Percentiles rank a stretch among this genome's conserved stretches.
These are phyloP conservation scores for Euphonia xanthogaster DNA, from an alignment of 2,797 vertebrate species.

Conservation along the genomic window DNA sequence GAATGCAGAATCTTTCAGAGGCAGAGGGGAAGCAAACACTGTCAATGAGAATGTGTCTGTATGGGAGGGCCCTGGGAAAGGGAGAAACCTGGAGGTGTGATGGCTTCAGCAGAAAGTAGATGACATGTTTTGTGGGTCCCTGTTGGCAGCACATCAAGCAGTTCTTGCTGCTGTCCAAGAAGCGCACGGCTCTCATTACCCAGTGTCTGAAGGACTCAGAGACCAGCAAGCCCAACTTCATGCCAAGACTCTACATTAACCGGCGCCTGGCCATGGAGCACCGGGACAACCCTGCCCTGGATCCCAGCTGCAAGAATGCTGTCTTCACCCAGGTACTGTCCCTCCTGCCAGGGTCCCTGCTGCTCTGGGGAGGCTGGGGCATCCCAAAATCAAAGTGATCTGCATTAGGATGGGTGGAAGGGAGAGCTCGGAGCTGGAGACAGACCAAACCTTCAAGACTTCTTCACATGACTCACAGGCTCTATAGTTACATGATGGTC, in stretches of 20 bases:
- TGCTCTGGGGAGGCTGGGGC: neutral
- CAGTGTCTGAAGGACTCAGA: conserved; percentile 97
- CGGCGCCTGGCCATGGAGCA: conserved; percentile 97
- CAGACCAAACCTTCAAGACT: neutral
- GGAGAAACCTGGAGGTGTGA: neutral
- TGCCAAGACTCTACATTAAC: conserved; percentile 98
- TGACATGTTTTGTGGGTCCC: neutral
- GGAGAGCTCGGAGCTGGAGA: neutral
- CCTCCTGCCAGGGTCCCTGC: neutral
- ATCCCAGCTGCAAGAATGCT: conserved; percentile 89
- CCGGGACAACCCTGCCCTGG: conserved; percentile 89
- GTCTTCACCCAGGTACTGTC: conserved; percentile 92
- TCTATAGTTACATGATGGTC: neutral
- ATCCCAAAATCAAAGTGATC: neutral
- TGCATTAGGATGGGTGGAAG: neutral
- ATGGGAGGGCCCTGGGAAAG: neutral
- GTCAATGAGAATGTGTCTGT: neutral
- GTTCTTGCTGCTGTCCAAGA: conserved; percentile 93
- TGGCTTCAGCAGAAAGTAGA: neutral
- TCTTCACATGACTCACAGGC: neutral
- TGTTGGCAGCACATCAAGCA: conserved; percentile 89
- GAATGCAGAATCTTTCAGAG: neutral
- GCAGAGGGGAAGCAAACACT: neutral
- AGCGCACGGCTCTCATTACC: conserved; percentile 89
- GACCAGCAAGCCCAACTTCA: conserved; percentile 94